Conservation (phyloP, 2,113 vertebrate species). For the Otus sunia region DNA sequence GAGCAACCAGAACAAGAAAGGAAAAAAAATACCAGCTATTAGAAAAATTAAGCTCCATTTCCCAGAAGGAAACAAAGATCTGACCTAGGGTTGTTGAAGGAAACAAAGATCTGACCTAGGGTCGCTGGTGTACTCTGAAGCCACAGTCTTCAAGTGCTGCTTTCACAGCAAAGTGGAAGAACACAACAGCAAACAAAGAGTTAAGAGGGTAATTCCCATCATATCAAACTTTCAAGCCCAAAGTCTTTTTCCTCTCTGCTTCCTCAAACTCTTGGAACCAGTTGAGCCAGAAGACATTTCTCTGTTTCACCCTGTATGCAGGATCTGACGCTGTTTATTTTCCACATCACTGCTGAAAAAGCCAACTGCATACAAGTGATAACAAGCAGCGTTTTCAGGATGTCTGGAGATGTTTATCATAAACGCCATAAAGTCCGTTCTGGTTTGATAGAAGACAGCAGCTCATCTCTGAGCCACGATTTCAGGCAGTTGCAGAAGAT, state of each 20-base stretch:
- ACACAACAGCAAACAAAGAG: background rate
- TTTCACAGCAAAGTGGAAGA: background rate
- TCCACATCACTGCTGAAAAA: background rate
- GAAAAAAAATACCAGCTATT: background rate
- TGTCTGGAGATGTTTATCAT: background rate
- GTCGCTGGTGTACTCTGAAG: background rate
- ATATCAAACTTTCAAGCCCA: background rate
- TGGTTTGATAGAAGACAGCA: background rate
- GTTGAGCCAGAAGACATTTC: background rate
- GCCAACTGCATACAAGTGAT: background rate
- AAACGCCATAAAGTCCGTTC: fast-evolving
- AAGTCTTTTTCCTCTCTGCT: background rate
- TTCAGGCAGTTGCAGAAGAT: background rate
- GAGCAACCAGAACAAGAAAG: background rate
- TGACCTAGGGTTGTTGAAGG: background rate
- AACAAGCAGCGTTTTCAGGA: background rate
- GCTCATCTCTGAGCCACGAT: background rate
- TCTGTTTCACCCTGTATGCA: background rate
- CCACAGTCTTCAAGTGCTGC: background rate
- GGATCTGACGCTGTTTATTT: background rate
- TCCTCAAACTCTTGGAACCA: background rate
- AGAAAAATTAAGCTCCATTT: background rate
- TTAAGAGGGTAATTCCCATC: background rate
- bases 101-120: background rate
- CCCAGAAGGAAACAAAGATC: background rate